These are phyloP conservation scores for Chironomus tentans DNA, from an alignment of 2,888 invertebrate genomes.

Conservation along the genomic window DNA sequence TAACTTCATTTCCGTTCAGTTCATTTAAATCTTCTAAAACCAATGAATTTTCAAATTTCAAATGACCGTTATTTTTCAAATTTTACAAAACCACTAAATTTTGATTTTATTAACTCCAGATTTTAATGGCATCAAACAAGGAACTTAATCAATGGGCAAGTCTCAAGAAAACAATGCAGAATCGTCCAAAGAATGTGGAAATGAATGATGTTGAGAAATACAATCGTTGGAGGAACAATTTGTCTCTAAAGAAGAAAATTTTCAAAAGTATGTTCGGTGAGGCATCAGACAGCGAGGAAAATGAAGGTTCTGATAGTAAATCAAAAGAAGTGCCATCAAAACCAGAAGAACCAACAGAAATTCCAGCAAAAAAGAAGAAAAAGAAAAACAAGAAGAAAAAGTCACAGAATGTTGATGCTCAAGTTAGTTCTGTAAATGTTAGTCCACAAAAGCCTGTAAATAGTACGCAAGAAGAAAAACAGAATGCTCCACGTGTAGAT, in stretches of 20 bases:
- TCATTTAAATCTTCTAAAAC: neutral
- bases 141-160: constrained; percentile 95
- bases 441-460: no score
- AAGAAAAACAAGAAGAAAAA: constrained; percentile 29
- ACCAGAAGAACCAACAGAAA: constrained; percentile 29
- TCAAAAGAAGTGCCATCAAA: constrained; percentile 27
- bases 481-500: no score
- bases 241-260: constrained; percentile 64
- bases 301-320: constrained; percentile 16
- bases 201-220: constrained; percentile 68
- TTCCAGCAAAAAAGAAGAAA: constrained; percentile 28
- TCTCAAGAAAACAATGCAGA: constrained; percentile 74
- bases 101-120: constrained; percentile 46
- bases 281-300: constrained; percentile 30
- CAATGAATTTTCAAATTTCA: neutral
- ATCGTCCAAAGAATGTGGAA: constrained; percentile 68
- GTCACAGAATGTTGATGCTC: neutral
- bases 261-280: constrained; percentile 65
- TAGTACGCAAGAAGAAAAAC: no score
- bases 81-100: constrained; percentile 24
- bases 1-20: no score
- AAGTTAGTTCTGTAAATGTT: no score
- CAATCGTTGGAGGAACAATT: constrained; percentile 61
- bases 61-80: constrained; percentile 22
- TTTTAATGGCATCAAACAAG: constrained; percentile 80